Conservation (phyloP, 92 coral and sea anemone species). For the Actinostola sp. region DNA sequence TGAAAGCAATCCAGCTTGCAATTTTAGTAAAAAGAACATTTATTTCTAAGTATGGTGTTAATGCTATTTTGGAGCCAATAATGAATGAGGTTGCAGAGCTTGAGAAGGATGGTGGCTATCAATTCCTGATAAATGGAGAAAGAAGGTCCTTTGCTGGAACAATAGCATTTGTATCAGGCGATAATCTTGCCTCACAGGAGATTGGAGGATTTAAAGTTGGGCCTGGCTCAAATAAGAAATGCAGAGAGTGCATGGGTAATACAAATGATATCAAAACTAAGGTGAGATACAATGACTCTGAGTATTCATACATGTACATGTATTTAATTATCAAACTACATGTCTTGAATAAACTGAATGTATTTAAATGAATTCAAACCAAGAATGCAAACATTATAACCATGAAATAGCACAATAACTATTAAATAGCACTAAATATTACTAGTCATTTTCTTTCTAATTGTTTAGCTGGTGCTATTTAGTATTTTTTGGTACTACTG, state of each 20-base stretch:
- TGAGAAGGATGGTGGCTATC: slow-evolving; percentile 1
- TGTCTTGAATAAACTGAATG: background rate
- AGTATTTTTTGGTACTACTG: no score
- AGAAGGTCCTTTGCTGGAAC: background rate
- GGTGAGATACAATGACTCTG: background rate
- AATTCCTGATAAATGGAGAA: background rate
- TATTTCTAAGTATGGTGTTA: slow-evolving; percentile 44
- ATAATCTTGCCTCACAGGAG: background rate
- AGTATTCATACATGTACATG: background rate
- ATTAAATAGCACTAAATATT: no score
- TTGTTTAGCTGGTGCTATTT: no score
- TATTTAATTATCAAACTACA: background rate
- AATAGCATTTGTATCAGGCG: background rate
- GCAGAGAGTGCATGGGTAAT: background rate
- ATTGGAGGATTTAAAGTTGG: slow-evolving; percentile 3
- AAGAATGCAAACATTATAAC: no score
- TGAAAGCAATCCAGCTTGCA: slow-evolving; percentile 52
- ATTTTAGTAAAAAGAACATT: slow-evolving; percentile 41
- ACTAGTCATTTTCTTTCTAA: no score
- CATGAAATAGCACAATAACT: no score
- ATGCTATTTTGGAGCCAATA: slow-evolving; percentile 41
- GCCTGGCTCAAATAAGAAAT: background rate
- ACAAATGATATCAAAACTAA: background rate
- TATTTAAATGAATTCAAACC: no score
- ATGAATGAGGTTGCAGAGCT: slow-evolving; percentile 46